Base-by-base conservation (phyloP, 1,140 invertebrate species). In the Papilio polyxenes region DNA sequence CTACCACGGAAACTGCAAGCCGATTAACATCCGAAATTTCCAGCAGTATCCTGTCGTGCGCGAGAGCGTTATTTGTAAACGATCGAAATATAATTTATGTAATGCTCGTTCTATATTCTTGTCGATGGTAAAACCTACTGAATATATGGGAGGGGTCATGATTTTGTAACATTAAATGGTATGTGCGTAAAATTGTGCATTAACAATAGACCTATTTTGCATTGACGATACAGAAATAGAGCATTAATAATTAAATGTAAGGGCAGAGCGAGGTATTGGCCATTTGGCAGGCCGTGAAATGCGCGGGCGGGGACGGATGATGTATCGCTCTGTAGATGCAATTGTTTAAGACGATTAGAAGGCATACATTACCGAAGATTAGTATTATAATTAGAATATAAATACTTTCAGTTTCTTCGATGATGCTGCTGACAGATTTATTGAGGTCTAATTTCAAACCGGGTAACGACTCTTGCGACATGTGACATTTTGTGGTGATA, bases 1-100 rank as follows among this genome's bases (percentile, higher is more conserved):
- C 85, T 88, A 87, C 87, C 89, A 90, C 89, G 90, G 90, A 90
- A 94, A 91, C 86, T 85, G 83, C 84, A 87, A 81, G 82, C 87
- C 62, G 80, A 82, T 85, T 84, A 83, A 86, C 83, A 80, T 88
- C 86, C 84, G 88, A 84, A 31, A 86, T 83, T 82, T 84, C 87
- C 88, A 86, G 87, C 81, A 84, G 83, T 83, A 72, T 72, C 65
- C 65, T 72, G 65, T 15, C 65, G 65, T 72, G 59, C 69, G 20
- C 65, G 59, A 23, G 49, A 80, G 49, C 81, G 75, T 78, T 83
- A 72, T 17, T 72, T 20, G 65, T 72, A 72, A 72, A 72, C 65
- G 65, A 72, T 72, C 31, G 31, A 72, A 72, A 37, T 72, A 72
- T 40, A 72, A 72, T 72, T 37, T 72, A 72, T 37, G 65, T 40